Evolutionary conservation across 2,797 vertebrate genomes (phyloP), one percentile per base, ranked within the genome.

Genomic region (Phataginus tetradactyla): DNA sequence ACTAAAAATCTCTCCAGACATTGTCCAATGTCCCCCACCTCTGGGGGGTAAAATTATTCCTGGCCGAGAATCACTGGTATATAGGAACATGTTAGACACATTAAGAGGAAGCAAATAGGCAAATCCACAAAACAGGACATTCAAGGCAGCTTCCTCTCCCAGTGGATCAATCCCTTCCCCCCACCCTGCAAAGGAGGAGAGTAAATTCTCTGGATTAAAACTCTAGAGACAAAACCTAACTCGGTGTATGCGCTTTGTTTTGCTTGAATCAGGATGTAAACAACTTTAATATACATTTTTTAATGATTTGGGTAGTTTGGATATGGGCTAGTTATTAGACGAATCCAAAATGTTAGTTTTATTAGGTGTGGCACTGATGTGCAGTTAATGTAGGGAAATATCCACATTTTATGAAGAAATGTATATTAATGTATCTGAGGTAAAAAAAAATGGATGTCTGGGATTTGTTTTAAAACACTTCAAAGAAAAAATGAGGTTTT

Each of bases 381-480:
- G 15, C 34, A 77, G 57, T 69, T 88, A 27, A 27, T 55, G 32
- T 11, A 77, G 39, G 74, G 20, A 96, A 80, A 75, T 69, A 63
- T 5, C 34, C 42, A 34, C 42, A 37, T 55, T 25, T 88, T 63
- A 45, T 75, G 53, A 32, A 71, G 68, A 92, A 27, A 88, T 42
- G 9, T 39, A 53, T 42, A 53, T 12, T 45, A 71, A 90, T 25
- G 23, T 42, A 66, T 25, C 66, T 80, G 29, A 17, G 84, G 27
- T 39, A 4, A 74, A 85, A 74, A 85, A 71, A 63, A 94, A 79
- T 3, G 45, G 55, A 74, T 59, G 45, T 21, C 51, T 75, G 53
- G 8, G 18, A 87, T 84, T 93, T 74, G 51, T 49, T 91, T 84
- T 63, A 93, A 96, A 80, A 79, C 34, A 88, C 42, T 80, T 75